Evolutionary conservation across 2,113 vertebrate species (phyloP), one percentile per base, ranked within the genome.

Genomic region (Plotosus lineatus): DNA sequence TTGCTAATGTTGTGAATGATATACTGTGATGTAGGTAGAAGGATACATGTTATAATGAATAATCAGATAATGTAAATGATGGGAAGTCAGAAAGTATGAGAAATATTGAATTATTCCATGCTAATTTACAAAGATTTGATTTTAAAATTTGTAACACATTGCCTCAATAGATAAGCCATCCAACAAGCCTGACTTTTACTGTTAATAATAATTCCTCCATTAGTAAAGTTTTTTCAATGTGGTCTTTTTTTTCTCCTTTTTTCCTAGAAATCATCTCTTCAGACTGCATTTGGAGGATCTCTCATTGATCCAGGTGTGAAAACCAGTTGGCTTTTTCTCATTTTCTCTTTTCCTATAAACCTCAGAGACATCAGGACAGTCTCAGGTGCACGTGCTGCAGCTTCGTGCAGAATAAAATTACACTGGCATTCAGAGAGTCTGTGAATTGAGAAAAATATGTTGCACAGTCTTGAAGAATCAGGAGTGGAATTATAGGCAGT

Each of bases 251-350:
- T 56, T 78, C 40, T 31, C 53, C 50, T 68, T 84, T 42, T 81
- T 53, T 76, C 61, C 17, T 69, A 44, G 77, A 74, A 87, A 87
- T 78, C 85, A 87, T 81, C 80, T 89, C 69, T 75, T 73, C 78
- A 82, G 75, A 26, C 79, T 86, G n/a, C 85, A 71, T 78, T 77
- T 87, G 76, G 85, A 87, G 69, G 85, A 87, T 68, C 83, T 87
- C 50, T 84, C 83, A 58, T 65, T 87, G 48, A 95, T 96, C 83
- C 95, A 96, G 95, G 95, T 96, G 91, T 60, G 91, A 90, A 86
- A 78, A 51, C 33, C 36, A 33, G 23, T 63, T 3, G 33, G 21
- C 75, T 77, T 60, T 77, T 61, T 44, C 56, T 77, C 56, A 60
- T 77, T 77, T 60, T 63, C 56, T 63, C 56, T 60, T 83, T 75